Evolutionary conservation across 92 coral and sea anemone genomes (phyloP), one percentile per base, ranked within the genome.

Genomic region (Parazoanthus atlanticus): DNA sequence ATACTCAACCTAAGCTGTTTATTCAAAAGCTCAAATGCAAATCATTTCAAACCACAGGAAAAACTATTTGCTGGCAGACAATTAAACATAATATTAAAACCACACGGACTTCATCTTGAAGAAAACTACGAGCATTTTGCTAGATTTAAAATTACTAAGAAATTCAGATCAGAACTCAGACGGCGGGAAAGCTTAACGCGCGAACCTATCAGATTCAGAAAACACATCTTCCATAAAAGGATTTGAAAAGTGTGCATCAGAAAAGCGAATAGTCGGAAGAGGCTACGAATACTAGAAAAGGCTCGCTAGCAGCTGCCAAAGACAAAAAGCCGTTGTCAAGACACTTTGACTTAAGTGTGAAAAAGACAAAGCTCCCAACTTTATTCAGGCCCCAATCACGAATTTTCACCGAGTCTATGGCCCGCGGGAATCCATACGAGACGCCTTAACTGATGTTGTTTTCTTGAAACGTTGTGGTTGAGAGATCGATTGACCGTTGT

Each of bases 21-120:
- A 70, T 49, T 70, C 64, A 70, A 69, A 19, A 19, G 28, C 67
- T 82, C 40, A 69, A 84, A 82, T 84, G 87, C 87, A 84, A 84
- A 84, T 84, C 78, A 19, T 46, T 74, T 70, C 13, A 69, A 41
- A 31, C 33, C 73, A 0, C 58, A 11, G 3, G 16, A 54, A 71
- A 69, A 66, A 28, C 86, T 76, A 65, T 82, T 71, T 71, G 36
- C 75, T 34, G 30, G 56, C 21, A 82, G 30, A 82, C 61, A 41
- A 70, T 84, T 69, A 19, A 28, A 46, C 38, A 19, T 54, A 41
- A 70, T 28, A 84, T 17, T 12, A 15, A n/a, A 31, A 70, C 6
- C 69, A 84, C 26, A 69, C 41, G 8, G 36, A 19, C 2, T 29
- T 21, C 47, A 40, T 5, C 29, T 43, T 11, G 25, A 66, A 41